phyloP scores from a whole-genome alignment of 2,888 invertebrate genomes.

The Quadroppia sp. region DNA sequence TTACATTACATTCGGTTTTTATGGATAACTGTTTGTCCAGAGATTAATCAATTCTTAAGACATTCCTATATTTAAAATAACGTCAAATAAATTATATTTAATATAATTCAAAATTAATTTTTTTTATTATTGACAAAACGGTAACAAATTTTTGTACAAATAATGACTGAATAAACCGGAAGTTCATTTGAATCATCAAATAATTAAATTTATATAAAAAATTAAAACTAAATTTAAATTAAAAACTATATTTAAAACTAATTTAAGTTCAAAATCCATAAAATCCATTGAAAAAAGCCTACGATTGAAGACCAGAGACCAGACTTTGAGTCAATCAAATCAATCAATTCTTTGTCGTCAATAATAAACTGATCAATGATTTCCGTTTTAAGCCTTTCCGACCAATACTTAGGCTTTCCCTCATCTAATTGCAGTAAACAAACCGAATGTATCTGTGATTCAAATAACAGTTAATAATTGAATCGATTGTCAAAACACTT shows the following conservation, averaged over 20 bases:
- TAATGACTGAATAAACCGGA: neutral
- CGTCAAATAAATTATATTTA: neutral
- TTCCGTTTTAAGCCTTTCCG: conserved; percentile 43
- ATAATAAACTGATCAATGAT: conserved; percentile 46
- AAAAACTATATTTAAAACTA: conserved; percentile 16
- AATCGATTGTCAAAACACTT: too few relatives aligned
- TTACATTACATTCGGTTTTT: neutral
- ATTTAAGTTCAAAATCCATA: conserved; percentile 24
- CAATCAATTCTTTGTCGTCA: conserved; percentile 43
- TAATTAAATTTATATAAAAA: neutral
- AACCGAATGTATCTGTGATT: conserved; percentile 40
- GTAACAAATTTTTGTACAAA: conserved; percentile 21
- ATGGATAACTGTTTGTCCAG: neutral
- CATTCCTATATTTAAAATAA: conserved; percentile 14
- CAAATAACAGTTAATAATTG: too few relatives aligned
- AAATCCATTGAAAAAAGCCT: conserved; percentile 48
- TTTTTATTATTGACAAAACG: neutral
- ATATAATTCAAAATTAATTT: neutral
- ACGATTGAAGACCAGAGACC: conserved; percentile 45
- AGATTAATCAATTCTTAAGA: neutral
- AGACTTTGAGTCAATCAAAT: conserved; percentile 39
- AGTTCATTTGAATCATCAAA: neutral
- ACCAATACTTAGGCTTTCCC: conserved; percentile 46
- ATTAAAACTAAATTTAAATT: neutral
- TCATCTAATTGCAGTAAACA: conserved; percentile 46